These are phyloP conservation scores for Indri indri DNA, from an alignment of 2,113 vertebrate species.

Conservation along the genomic window DNA sequence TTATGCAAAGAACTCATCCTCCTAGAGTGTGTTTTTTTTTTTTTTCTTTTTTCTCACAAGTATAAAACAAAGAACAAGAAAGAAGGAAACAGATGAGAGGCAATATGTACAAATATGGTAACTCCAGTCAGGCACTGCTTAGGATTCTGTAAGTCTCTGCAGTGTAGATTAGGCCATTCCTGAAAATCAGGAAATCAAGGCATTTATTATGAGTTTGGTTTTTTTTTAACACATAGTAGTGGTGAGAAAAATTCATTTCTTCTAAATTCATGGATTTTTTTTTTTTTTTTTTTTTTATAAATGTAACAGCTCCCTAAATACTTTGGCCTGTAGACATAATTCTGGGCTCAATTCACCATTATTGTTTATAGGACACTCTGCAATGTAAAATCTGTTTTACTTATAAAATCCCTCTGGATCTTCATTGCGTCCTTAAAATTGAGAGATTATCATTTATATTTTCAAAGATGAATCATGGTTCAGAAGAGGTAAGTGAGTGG, in stretches of 20 bases:
- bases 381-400: background rate
- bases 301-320: background rate
- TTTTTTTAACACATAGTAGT: background rate
- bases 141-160: background rate
- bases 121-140: background rate
- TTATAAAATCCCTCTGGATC: background rate
- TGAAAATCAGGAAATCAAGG: slow-evolving; percentile 38
- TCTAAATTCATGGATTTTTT: background rate
- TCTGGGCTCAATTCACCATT: background rate
- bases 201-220: background rate
- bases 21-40: background rate
- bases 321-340: background rate
- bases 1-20: background rate
- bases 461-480: background rate
- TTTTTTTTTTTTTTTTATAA: background rate
- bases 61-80: background rate
- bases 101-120: background rate
- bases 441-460: background rate
- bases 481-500: background rate
- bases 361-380: background rate
- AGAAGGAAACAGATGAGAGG: background rate
- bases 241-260: background rate
- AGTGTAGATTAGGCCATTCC: background rate
- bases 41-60: background rate
- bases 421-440: background rate